Evolutionary conservation across 2,888 invertebrate genomes (phyloP).

Genomic region (Aproaerema taeniolella): DNA sequence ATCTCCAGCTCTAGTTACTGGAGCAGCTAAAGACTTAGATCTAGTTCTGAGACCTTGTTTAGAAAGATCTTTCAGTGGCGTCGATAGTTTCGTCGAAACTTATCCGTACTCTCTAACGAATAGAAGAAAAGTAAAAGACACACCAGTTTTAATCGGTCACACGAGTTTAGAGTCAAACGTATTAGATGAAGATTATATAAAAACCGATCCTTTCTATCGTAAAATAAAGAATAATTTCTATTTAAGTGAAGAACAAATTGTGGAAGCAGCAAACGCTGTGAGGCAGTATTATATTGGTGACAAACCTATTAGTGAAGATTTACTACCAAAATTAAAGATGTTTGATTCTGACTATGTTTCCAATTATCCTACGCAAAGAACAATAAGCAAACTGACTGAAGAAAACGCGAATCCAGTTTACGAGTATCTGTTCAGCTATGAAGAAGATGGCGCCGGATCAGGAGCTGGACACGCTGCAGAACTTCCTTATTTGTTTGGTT

Average conservation of each 20-base stretch:
- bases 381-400: slow-evolving; percentile 40
- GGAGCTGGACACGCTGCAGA: slow-evolving; percentile 51
- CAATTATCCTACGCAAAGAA: slow-evolving; percentile 54
- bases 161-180: slow-evolving; percentile 39
- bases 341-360: slow-evolving; percentile 58
- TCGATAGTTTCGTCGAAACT: slow-evolving; percentile 52
- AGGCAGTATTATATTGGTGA: slow-evolving; percentile 64
- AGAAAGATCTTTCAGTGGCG: slow-evolving; percentile 57
- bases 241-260: slow-evolving; percentile 19
- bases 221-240: slow-evolving; percentile 15
- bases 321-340: slow-evolving; percentile 36
- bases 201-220: slow-evolving; percentile 6
- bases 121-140: slow-evolving; percentile 45
- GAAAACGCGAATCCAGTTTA: slow-evolving; percentile 52
- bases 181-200: slow-evolving; percentile 1
- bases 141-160: slow-evolving; percentile 56
- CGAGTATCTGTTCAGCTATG: slow-evolving; percentile 54
- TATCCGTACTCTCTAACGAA: slow-evolving; percentile 54
- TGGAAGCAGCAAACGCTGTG: slow-evolving; percentile 32
- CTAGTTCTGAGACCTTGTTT: slow-evolving; percentile 52
- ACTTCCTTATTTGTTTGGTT: slow-evolving; percentile 49
- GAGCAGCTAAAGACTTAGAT: slow-evolving; percentile 42
- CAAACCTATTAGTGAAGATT: slow-evolving; percentile 34
- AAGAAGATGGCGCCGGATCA: slow-evolving; percentile 30
- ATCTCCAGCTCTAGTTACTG: slow-evolving; percentile 46